Percentiles rank a stretch among this genome's conserved stretches.
phyloP scores from a whole-genome alignment of 2,888 invertebrate species.

The Stratiomys singularior region DNA sequence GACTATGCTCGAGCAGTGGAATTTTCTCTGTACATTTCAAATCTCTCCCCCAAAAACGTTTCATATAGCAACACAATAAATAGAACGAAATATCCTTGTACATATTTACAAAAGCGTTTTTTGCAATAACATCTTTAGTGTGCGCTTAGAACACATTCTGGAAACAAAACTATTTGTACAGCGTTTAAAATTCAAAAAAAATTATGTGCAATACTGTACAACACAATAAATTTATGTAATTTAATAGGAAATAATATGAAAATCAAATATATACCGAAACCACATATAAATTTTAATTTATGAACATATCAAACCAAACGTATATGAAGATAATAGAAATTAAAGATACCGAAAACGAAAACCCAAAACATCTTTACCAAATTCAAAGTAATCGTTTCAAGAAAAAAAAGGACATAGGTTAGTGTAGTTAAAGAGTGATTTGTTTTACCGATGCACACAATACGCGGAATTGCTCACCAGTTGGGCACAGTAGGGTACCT shows the following conservation, averaged over 20 bases:
- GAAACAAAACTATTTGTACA: constrained; percentile 43
- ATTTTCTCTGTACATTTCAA: too few relatives aligned
- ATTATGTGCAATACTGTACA: constrained; percentile 36
- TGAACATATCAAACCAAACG: constrained; percentile 10
- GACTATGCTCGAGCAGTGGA: too few relatives aligned
- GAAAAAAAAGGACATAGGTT: constrained; percentile 49
- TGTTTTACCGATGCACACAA: constrained; percentile 95
- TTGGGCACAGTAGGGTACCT: constrained; percentile 94
- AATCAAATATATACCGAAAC: constrained; percentile 24
- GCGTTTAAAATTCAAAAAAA: constrained; percentile 25
- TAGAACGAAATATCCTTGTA: constrained; percentile 27
- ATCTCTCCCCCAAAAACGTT: background rate
- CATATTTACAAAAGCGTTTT: constrained; percentile 38
- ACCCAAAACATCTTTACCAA: constrained; percentile 15
- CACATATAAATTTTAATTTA: constrained; percentile 8
- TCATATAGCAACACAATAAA: constrained; percentile 27
- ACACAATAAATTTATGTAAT: constrained; percentile 11
- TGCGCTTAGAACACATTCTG: constrained; percentile 39
- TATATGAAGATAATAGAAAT: constrained; percentile 11
- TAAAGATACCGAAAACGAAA: constrained; percentile 36
- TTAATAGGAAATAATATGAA: constrained; percentile 3
- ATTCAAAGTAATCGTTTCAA: constrained; percentile 22
- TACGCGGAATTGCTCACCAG: constrained; percentile 95
- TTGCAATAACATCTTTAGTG: constrained; percentile 39
- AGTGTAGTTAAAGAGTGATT: constrained; percentile 71